These are phyloP conservation scores for Cherax quadricarinatus DNA, from an alignment of 1,140 invertebrate genomes.

Conservation along the genomic window DNA sequence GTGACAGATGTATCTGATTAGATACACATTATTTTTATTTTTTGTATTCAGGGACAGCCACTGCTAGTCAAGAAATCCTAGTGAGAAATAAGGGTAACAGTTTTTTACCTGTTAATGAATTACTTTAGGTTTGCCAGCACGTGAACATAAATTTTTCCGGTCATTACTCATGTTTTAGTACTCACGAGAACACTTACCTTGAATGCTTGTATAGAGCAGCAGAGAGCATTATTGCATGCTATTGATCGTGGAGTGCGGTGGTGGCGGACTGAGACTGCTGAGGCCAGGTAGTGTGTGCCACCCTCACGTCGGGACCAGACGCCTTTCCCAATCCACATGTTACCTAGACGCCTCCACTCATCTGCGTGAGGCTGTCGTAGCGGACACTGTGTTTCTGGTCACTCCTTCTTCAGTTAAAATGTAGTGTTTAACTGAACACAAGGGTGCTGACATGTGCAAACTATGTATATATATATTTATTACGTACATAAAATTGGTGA, in stretches of 20 bases:
- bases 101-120: background rate
- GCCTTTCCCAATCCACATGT: background rate
- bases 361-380: background rate
- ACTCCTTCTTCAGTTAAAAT: background rate
- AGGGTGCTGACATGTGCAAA: background rate
- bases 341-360: background rate
- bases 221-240: constrained; percentile 40
- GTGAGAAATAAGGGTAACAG: background rate
- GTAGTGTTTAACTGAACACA: background rate
- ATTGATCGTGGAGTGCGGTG: constrained; percentile 31
- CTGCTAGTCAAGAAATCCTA: background rate
- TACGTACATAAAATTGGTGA: background rate
- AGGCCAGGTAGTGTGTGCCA: background rate
- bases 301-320: background rate
- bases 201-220: constrained; percentile 3
- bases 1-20: too few species aligned
- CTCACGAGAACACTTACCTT: constrained; percentile 2
- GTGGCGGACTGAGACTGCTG: too few species aligned
- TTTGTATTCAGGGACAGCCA: background rate
- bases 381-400: background rate
- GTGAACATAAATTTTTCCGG: background rate
- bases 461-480: background rate
- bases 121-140: background rate
- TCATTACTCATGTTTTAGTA: too few species aligned
- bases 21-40: too few species aligned